Base-by-base conservation (phyloP, 2,888 invertebrate species). In the Habrosyne pyritoides region DNA sequence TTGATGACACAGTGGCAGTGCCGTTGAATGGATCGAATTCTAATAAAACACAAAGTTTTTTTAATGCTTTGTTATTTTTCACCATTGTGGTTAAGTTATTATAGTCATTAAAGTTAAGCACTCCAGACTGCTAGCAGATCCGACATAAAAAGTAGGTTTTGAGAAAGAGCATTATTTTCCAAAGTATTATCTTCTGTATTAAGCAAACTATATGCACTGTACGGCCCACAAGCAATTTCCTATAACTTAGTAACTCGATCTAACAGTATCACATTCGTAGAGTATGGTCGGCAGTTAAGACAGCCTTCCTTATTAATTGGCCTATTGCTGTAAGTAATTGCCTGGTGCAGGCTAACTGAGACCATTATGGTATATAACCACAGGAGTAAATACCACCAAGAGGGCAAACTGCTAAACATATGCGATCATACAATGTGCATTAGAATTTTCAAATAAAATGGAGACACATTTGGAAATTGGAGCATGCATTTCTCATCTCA, bases 251-350 rank as follows among this genome's bases (percentile, higher is more conserved):
- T 50, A 50, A 50, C 28, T 12, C 26, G 59, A 60, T 63, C 64
- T 66, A 61, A 63, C 55, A 66, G 63, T 67, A 73, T 68, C 65
- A 61, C 63, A 73, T 69, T 77, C 63, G 61, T 68, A 72, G 63
- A 65, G 54, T 55, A 66, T 63, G 59, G 69, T 60, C 56, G 56
- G 66, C 67, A 79, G 73, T 75, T 72, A 79, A 68, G 69, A 65
- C 73, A 61, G 69, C 72, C 73, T 75, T 69, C 64, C 54, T 72
- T 79, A 73, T 77, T 81, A 80, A 81, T 81, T 77, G 81, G 77
- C 63, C 81, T 70, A 79, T 80, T 79, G 80, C 69, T 71, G 79
- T 81, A 79, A 80, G 75, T 80, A 81, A 80, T 80, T 78, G 71
- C 77, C 67, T 74, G 61, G 73, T 68, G 72, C 61, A 73, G 73